Evolutionary conservation across 2,888 invertebrate genomes (phyloP).

Genomic region (Diachrysia chrysitis): DNA sequence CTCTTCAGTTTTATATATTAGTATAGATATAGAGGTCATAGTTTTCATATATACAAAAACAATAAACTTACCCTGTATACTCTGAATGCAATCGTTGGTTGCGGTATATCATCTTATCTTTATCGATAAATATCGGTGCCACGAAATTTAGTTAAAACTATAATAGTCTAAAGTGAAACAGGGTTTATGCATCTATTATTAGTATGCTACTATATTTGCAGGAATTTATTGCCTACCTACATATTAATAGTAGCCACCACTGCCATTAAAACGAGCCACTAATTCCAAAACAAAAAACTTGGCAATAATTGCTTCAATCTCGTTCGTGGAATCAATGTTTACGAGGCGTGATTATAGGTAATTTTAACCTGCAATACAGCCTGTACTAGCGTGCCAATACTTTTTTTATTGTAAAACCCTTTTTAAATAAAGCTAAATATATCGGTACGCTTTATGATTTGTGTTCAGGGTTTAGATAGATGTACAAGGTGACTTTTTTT

Average conservation of each 20-base stretch:
- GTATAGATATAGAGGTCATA: too few relatives aligned
- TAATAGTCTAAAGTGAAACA: not conserved
- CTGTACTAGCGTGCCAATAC: constrained; percentile 28
- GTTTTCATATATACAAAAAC: too few relatives aligned
- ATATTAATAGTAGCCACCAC: constrained; percentile 6
- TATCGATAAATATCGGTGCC: too few relatives aligned
- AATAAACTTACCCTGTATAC: too few relatives aligned
- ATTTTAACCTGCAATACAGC: constrained; percentile 26
- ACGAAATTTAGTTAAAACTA: not conserved
- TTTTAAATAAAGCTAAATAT: not conserved
- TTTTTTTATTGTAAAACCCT: constrained; percentile 15
- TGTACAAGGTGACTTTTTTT: too few relatives aligned
- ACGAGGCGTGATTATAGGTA: constrained; percentile 31
- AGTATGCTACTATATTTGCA: not conserved
- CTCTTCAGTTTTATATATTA: too few relatives aligned
- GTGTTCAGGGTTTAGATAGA: not conserved
- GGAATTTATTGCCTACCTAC: not conserved
- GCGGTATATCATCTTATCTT: too few relatives aligned
- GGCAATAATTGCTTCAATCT: constrained; percentile 29
- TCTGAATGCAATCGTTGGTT: too few relatives aligned
- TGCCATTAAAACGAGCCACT: constrained; percentile 15
- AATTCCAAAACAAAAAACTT: constrained; percentile 21
- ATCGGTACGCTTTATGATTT: not conserved
- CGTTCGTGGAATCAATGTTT: constrained; percentile 44
- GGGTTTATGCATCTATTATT: not conserved